Evolutionary conservation across 2,113 vertebrate species (phyloP).

Genomic region (Heterotilapia buettikoferi): DNA sequence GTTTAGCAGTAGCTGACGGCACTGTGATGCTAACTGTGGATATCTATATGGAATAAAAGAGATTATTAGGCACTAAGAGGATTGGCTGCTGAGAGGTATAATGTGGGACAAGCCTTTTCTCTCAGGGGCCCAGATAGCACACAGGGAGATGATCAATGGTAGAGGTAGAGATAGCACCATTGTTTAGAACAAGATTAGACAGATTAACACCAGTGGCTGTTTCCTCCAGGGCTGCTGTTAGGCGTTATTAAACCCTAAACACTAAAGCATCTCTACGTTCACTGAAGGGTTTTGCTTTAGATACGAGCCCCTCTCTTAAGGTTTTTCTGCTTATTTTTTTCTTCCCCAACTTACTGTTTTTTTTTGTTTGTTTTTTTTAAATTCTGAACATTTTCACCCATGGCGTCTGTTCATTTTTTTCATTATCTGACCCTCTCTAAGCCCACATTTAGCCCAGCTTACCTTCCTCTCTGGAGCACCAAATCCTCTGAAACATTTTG

Average conservation of each 20-base stretch:
- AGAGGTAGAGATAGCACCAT: conserved; percentile 11
- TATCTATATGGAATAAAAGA: conserved; percentile 42
- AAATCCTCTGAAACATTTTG: conserved; percentile 11
- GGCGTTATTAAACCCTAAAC: conserved; percentile 4
- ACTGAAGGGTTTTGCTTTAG: background rate
- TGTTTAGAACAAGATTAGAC: conserved; percentile 52
- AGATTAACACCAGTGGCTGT: conserved; percentile 28
- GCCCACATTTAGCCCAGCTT: conserved; percentile 22
- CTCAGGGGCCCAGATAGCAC: conserved; percentile 15
- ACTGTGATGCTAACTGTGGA: conserved; percentile 20
- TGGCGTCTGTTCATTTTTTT: conserved; percentile 10
- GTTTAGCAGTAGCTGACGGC: background rate
- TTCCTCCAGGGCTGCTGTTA: background rate
- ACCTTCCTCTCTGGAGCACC: conserved; percentile 6
- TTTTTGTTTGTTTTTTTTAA: too few relatives aligned
- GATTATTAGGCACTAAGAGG: conserved; percentile 55
- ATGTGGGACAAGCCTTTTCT: conserved; percentile 23
- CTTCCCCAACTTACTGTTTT: background rate
- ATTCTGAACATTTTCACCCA: conserved; percentile 12
- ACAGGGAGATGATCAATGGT: conserved; percentile 3
- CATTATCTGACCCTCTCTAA: conserved; percentile 8
- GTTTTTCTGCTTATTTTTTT: background rate
- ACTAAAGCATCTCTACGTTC: background rate
- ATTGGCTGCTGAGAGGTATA: conserved; percentile 57
- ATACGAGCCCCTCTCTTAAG: conserved; percentile 6